Conservation (phyloP, 2,797 vertebrate genomes). For the Gila robusta region DNA sequence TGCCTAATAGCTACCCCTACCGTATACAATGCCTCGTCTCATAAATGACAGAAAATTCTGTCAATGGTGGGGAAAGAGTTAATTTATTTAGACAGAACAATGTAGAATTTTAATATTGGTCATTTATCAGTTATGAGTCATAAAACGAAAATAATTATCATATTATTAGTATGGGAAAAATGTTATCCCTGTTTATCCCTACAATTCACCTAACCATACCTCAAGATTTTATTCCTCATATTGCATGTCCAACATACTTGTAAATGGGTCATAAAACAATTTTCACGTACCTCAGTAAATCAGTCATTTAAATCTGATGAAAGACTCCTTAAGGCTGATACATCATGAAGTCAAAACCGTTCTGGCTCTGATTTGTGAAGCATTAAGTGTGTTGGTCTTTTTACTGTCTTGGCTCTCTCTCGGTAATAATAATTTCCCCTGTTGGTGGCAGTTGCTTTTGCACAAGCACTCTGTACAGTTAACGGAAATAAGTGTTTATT, state of each 20-base stretch:
- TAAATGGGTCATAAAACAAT: constrained; percentile 27
- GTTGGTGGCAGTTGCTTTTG: background rate
- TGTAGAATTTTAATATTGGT: background rate
- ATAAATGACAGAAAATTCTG: no score
- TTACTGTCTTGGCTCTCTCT: constrained; percentile 5
- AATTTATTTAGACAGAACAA: background rate
- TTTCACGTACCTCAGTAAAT: constrained; percentile 5
- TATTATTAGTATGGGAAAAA: no score
- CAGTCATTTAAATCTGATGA: constrained; percentile 34
- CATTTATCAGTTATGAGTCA: background rate
- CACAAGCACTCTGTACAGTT: constrained; percentile 30
- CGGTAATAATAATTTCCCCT: background rate
- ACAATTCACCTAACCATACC: background rate
- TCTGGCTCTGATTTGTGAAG: constrained; percentile 41
- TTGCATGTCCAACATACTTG: background rate
- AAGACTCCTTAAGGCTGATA: constrained; percentile 46
- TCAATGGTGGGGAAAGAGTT: no score
- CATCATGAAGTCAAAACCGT: constrained; percentile 37
- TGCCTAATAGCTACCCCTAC: no score
- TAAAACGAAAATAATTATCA: background rate
- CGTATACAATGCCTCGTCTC: no score
- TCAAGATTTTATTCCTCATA: background rate
- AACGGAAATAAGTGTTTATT: constrained; percentile 47
- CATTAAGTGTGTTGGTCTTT: constrained; percentile 41
- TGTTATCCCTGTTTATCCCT: background rate